Evolutionary conservation across 2,888 invertebrate species (phyloP), one percentile per base, ranked within the genome.

Genomic region (Ferrisia virgata): DNA sequence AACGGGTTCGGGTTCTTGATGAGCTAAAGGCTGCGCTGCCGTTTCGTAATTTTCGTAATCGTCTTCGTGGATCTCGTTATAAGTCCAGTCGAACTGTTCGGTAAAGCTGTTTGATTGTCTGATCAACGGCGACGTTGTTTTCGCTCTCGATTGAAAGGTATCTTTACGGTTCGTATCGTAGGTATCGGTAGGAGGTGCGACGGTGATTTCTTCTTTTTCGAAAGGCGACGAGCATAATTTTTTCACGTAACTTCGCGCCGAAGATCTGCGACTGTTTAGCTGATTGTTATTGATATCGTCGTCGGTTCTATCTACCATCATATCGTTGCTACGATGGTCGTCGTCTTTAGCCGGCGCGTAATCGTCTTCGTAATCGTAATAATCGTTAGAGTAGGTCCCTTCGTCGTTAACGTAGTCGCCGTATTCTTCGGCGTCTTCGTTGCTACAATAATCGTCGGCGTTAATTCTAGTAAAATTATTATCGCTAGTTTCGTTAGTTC

Each of bases 341-440:
- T 69, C 58, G 22, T 22, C 15, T 33, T 72, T 72, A 0, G n/a
- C 11, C 6, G 47, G 13, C 4, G 53, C 72, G 43, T 43, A 28
- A 13, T 84, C 84, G 43, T 69, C 78, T 15, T 80, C 72, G 58
- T 85, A 69, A n/a, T 82, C 72, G 81, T 85, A 72, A 47, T 82
- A 82, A 25, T 82, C 72, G 69, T 43, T 80, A 13, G 58, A 53
- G 90, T 90, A 82, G 90, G 90, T 43, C 31, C 53, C 53, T 43
- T 40, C 72, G 39, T 64, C 43, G 43, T 81, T 76, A 6, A 76
- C 72, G 72, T 76, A 76, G 18, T 76, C 83, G 31, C 72, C 83
- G 47, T 83, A 69, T 13, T 83, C 83, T 47, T 83, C 83, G 82
- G 39, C 82, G 18, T 81, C 83, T 22, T 83, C 76, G 43, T 76